These are phyloP conservation scores for Cichlasoma orientale DNA, from an alignment of 2,797 vertebrate genomes.

Conservation along the genomic window DNA sequence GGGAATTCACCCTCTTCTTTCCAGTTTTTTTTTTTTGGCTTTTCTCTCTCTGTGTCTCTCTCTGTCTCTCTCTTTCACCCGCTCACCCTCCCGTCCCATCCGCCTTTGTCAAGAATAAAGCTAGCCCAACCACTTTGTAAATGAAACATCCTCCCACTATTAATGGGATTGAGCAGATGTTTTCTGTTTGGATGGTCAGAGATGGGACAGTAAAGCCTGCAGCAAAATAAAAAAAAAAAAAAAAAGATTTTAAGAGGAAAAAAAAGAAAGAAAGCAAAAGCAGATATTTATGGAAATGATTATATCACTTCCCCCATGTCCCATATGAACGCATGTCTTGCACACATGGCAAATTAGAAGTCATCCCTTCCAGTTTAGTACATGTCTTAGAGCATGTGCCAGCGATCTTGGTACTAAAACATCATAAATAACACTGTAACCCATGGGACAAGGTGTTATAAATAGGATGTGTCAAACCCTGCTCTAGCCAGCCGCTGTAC, in stretches of 20 bases:
- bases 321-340: constrained; percentile 63
- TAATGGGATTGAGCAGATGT: constrained; percentile 78
- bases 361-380: constrained; percentile 68
- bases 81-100: constrained; percentile 34
- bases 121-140: constrained; percentile 68
- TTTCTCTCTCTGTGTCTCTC: neutral
- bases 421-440: constrained; percentile 78
- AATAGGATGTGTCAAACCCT: constrained; percentile 89
- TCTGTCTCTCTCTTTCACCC: constrained; percentile 3
- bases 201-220: constrained; percentile 70
- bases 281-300: constrained; percentile 77
- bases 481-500: constrained; percentile 78
- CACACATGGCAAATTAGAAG: constrained; percentile 81
- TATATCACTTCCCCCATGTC: constrained; percentile 72
- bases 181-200: constrained; percentile 76
- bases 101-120: constrained; percentile 63
- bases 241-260: constrained; percentile 15
- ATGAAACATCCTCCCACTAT: constrained; percentile 74
- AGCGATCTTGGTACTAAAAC: constrained; percentile 64
- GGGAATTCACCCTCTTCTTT: constrained; percentile 62
- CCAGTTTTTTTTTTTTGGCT: constrained; percentile 32
- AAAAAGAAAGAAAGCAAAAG: constrained; percentile 45
- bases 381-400: constrained; percentile 62
- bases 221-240: constrained; percentile 68
- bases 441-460: constrained; percentile 88